Evolutionary conservation across 2,797 vertebrate species (phyloP).

Genomic region (Lagorchestes hirsutus): DNA sequence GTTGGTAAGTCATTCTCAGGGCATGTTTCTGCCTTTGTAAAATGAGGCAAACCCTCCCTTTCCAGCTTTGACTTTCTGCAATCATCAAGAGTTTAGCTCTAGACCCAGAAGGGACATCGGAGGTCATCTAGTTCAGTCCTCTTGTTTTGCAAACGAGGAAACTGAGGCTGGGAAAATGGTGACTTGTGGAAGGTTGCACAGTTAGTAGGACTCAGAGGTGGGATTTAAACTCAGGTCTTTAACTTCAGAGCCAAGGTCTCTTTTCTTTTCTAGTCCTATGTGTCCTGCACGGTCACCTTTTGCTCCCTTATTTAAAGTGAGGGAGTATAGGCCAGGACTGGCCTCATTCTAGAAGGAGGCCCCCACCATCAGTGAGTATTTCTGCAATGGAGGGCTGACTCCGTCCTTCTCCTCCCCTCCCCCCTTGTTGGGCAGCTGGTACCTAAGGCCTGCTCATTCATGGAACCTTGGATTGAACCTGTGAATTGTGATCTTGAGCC

Average conservation of each 20-base stretch:
- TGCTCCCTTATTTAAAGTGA: neutral
- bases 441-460: neutral
- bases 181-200: too few relatives aligned
- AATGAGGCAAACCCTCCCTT: neutral
- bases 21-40: neutral
- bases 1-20: neutral
- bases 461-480: neutral
- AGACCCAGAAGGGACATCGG: too few relatives aligned
- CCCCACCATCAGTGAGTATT: neutral
- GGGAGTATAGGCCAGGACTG: neutral
- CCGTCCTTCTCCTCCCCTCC: neutral
- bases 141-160: too few relatives aligned
- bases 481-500: constrained; percentile 9
- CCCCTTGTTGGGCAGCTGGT: neutral
- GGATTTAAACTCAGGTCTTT: neutral
- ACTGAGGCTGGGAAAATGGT: too few relatives aligned
- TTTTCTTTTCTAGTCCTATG: neutral
- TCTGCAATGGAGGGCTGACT: neutral
- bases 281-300: neutral
- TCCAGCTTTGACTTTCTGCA: too few relatives aligned
- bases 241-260: neutral
- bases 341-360: neutral
- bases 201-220: too few relatives aligned
- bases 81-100: too few relatives aligned
- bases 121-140: too few relatives aligned